Evolutionary conservation across 2,888 invertebrate genomes (phyloP), one percentile per base, ranked within the genome.

Genomic region (Xestia rhomboidea): DNA sequence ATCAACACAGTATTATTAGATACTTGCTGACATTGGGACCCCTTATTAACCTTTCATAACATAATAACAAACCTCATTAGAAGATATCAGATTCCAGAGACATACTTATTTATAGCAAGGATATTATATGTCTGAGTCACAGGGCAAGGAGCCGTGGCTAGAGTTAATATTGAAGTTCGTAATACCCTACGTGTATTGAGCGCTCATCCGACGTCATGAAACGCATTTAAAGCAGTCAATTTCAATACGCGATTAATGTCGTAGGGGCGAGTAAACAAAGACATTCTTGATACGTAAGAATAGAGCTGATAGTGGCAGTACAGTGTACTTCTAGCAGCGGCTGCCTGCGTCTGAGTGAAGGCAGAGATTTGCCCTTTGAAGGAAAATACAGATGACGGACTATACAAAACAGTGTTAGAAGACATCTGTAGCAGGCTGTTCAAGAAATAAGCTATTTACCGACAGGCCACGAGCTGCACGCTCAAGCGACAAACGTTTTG

Each of bases 11-110:
- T 54, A 54, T 13, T 15, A 54, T 30, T 2, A 38, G 6, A 6
- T 27, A 27, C 3, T 30, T 30, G 27, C 38, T 21, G 38, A 46
- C n/a, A 18, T 38, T 10, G 44, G 18, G 13, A n/a, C 21, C n/a
- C 15, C 11, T 51, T 44, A 77, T 77, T 67, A 78, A 68, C 46
- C 38, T 57, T 68, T 2, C n/a, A 7, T 41, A 70, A 71, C 21
- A 49, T 68, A 68, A 76, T 69, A 21, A 79, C 27, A 77, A 18
- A 7, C 15, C 24, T 69, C 34, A 62, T 77, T 77, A 79, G 49
- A 51, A 18, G 7, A 6, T 51, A 27, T 70, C 30, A 71, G 18
- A 15, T 62, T 77, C 51, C 24, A 62, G 10, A 34, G 27, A 60
- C 21, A 79, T 34, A 49, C 34, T 49, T 79, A 79, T 60, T 34